Conservation (phyloP, 2,113 vertebrate genomes). For the Apeltes quadracus region DNA sequence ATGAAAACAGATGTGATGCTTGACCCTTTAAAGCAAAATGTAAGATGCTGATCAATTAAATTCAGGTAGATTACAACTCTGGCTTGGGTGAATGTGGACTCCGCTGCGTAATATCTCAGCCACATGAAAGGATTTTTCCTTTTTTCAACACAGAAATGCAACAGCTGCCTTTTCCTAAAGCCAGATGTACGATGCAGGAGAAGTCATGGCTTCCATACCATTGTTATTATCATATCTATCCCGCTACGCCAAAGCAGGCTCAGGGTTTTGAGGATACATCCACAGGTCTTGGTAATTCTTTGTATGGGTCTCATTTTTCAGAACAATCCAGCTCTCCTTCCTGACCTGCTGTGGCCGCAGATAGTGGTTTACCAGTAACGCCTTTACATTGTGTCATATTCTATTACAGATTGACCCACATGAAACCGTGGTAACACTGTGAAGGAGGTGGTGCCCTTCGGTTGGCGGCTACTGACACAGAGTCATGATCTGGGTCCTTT, state of each 20-base stretch:
- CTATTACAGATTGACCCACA: conserved; percentile 50
- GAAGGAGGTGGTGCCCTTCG: conserved; percentile 66
- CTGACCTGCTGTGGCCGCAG: conserved; percentile 66
- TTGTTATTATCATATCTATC: conserved; percentile 53
- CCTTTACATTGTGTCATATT: conserved; percentile 56
- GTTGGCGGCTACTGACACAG: conserved; percentile 59
- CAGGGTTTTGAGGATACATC: conserved; percentile 39
- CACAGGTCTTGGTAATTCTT: conserved; percentile 48
- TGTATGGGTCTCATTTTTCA: conserved; percentile 48
- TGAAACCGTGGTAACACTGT: conserved; percentile 38
- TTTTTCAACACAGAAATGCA: conserved; percentile 34
- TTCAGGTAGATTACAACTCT: conserved; percentile 18
- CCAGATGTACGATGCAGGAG: conserved; percentile 62
- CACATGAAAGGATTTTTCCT: not conserved
- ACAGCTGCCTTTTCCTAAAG: conserved; percentile 42
- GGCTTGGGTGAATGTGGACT: conserved; percentile 6
- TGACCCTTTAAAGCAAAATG: conserved; percentile 22
- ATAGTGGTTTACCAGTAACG: conserved; percentile 40
- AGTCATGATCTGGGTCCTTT: conserved; percentile 39
- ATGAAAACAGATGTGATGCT: conserved; percentile 45
- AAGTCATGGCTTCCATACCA: conserved; percentile 53
- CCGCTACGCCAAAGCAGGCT: conserved; percentile 23
- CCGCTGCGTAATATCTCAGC: conserved; percentile 15
- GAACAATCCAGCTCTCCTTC: conserved; percentile 13
- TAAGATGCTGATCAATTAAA: conserved; percentile 24